Base-by-base conservation (phyloP, 2,888 invertebrate genomes). In the Pollenia griseotomentosa region DNA sequence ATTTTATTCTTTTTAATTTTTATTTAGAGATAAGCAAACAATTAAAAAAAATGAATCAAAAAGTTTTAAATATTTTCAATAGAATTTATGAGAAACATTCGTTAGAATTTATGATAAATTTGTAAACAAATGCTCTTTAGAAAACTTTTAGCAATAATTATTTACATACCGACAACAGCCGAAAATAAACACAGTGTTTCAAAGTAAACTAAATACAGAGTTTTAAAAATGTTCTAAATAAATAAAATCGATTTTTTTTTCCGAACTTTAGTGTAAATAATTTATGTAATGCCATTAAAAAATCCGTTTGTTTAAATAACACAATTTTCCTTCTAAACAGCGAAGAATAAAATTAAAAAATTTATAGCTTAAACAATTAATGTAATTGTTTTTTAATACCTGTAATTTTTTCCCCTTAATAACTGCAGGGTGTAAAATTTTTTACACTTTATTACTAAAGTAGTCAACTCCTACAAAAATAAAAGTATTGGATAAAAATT, bases 91-190 rank as follows among this genome's bases (percentile, higher is more conserved):
- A 11, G 40, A 16, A 42, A 63, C 63, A 16, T 40, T 33, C 6
- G 42, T 10, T 40, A 14, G 53, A 53, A 8, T 23, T 11, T 10
- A 66, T 48, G 14, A 66, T 66, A 66, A 68, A 68, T 68, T 40
- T 51, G 33, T 68, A n/a, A 66, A 68, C 68, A 40, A 74, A 74
- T 74, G 73, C 59, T 46, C 48, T 61, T 61, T 48, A 40, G n/a
- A 61, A 74, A 74, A 74, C 73, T 74, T 74, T 61, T 10, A 71
- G 57, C 16, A 55, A 73, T 73, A 73, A 73, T 59, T 73, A 59
- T 73, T 73, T 46, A 23, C 44, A 73, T 19, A 55, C 55, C 33
- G 33, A 6, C 33, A 33, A 4, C 4, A 33, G 6, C 33, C 33
- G 0, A 33, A 33, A 33, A 6, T 33, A 33, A 33, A 33, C 5